Base-by-base conservation (phyloP, 2,888 invertebrate genomes). In the Drosophila limbata region DNA sequence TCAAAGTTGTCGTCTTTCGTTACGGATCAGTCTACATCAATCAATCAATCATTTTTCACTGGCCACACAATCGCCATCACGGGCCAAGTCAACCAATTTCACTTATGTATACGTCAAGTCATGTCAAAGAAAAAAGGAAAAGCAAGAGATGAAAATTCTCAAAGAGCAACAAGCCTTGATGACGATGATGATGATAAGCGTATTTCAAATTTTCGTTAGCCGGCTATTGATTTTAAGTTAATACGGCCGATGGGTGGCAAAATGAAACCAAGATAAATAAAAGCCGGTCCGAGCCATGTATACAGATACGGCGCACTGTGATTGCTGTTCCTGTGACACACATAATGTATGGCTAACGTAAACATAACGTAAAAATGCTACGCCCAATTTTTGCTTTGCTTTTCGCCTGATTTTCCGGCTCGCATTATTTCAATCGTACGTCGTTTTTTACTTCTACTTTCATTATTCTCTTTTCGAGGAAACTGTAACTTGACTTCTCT, bases 31-130 rank as follows among this genome's bases (percentile, higher is more conserved):
- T 53, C 64, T 62, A 71, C 66, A 75, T 81, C 79, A 78, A 87
- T 83, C 79, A 78, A 87, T 83, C 84, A 83, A 84, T 84, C 82
- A 87, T 76, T 76, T 66, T 53, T 53, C 70, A 69, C 61, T 66
- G 73, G 47, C 52, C 77, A 48, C 52, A 47, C 70, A 39, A 60
- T 68, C 48, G 56, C 60, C 61, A 66, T 59, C 67, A 47, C 59
- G 68, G 21, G 48, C 52, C 35, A 68, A 73, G 74, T 69, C 78
- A 69, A 59, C 61, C 51, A 31, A 62, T 73, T 81, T 86, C 69
- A 73, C 78, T 81, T 78, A 73, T 86, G 76, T 78, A 78, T 86
- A 78, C 79, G 70, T 60, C 81, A 71, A 65, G 78, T 66, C 52
- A 52, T 73, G 87, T 50, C 72, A 53, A 45, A 37, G 13, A 11